These are phyloP conservation scores for Rhynchophorus ferrugineus DNA, from an alignment of 1,140 invertebrate species.

Conservation along the genomic window DNA sequence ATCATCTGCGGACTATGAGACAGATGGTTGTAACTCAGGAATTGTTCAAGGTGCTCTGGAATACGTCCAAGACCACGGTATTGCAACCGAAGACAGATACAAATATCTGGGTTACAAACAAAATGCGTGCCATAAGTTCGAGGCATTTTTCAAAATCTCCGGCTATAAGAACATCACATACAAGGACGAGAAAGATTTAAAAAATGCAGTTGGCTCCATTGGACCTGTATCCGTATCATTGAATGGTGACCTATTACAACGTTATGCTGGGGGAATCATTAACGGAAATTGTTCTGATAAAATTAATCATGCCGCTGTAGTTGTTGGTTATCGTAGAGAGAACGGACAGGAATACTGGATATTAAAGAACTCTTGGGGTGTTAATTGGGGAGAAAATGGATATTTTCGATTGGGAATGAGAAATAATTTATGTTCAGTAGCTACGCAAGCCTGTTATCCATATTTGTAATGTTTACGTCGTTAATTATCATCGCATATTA, in stretches of 20 bases:
- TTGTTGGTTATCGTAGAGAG: conserved; percentile 60
- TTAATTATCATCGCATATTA: no score
- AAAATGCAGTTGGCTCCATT: no score
- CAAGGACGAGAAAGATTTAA: neutral
- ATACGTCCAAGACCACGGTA: conserved; percentile 45
- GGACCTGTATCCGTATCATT: no score
- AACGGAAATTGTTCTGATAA: no score
- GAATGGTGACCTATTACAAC: no score
- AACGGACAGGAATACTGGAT: conserved; percentile 36
- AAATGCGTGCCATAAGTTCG: conserved; percentile 7
- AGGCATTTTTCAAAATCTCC: conserved; percentile 1
- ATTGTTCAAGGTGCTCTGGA: conserved; percentile 20
- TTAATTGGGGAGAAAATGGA: conserved; percentile 52
- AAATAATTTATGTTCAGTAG: conserved; percentile 58
- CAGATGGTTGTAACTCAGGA: conserved; percentile 20
- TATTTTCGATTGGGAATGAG: conserved; percentile 56
- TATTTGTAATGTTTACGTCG: no score
- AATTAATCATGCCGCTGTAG: conserved; percentile 41
- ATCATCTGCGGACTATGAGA: conserved; percentile 7
- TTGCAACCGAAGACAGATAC: conserved; percentile 22
- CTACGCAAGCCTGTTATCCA: no score
- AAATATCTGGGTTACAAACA: conserved; percentile 21
- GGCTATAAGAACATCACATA: neutral
- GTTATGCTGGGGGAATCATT: no score
- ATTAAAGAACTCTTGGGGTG: conserved; percentile 46